These are phyloP conservation scores for Drosophila infuscata DNA, from an alignment of 2,888 invertebrate genomes.

Conservation along the genomic window DNA sequence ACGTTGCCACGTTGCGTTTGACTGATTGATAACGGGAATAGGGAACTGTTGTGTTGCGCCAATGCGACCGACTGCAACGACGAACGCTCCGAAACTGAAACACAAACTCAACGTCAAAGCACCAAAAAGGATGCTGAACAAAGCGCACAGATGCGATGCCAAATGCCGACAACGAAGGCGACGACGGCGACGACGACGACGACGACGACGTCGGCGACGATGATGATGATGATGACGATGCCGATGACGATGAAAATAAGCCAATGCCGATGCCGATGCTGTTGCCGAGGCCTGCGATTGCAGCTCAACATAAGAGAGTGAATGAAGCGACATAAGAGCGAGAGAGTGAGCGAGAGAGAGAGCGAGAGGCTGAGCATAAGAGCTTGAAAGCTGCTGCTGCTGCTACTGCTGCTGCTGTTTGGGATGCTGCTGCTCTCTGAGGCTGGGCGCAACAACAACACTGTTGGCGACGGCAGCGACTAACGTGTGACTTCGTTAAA, in stretches of 20 bases:
- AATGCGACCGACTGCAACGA: constrained; percentile 69
- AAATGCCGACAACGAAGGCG: constrained; percentile 19
- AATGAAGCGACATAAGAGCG: constrained; percentile 5
- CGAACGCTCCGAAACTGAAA: constrained; percentile 76
- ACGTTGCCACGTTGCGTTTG: constrained; percentile 34
- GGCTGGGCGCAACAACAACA: constrained; percentile 21
- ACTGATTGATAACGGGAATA: constrained; percentile 7
- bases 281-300: constrained; percentile 24
- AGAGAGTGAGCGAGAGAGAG: constrained; percentile 2
- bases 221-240: not conserved
- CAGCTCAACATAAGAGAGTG: constrained; percentile 35
- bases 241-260: constrained; percentile 4
- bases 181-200: constrained; percentile 12
- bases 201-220: constrained; percentile 9
- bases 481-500: constrained; percentile 81
- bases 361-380: constrained; percentile 19
- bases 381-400: constrained; percentile 28
- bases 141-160: constrained; percentile 32
- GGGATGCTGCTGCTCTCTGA: constrained; percentile 31
- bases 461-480: constrained; percentile 48
- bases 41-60: not conserved
- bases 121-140: constrained; percentile 63
- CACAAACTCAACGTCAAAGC: constrained; percentile 19
- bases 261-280: constrained; percentile 28
- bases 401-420: constrained; percentile 12